A percentile compares a stretch with the other conserved stretches of the same genome.
Conservation (phyloP, 2,888 invertebrate species). For the Microchrysa polita region DNA sequence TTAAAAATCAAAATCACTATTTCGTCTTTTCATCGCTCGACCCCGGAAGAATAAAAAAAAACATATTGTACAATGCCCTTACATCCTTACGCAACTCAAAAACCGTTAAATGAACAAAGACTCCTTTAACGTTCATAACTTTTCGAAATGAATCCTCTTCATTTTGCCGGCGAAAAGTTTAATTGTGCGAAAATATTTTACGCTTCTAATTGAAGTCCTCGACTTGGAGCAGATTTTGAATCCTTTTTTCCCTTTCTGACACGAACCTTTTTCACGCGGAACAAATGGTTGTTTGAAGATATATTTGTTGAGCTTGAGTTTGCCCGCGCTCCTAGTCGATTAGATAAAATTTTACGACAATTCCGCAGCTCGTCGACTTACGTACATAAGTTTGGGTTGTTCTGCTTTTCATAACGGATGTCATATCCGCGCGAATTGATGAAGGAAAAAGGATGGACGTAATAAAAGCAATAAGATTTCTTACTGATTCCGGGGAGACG, state of each 20-base stretch:
- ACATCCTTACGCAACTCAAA: no score
- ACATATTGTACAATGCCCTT: no score
- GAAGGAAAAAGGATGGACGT: background rate
- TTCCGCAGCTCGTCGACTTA: background rate
- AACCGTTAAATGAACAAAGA: background rate
- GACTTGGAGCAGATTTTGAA: background rate
- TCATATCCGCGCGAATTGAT: background rate
- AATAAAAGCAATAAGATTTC: background rate
- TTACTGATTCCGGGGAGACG: background rate
- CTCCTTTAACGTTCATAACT: background rate
- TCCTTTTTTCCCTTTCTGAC: slow-evolving; percentile 16
- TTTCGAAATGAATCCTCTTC: background rate
- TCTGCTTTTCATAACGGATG: background rate
- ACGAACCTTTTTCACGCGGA: slow-evolving; percentile 4
- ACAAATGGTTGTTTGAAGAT: background rate
- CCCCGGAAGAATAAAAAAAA: no score
- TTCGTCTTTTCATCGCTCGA: no score
- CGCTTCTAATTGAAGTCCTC: slow-evolving; percentile 29
- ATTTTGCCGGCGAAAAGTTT: slow-evolving; percentile 19
- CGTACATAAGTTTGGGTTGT: background rate
- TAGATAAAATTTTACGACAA: slow-evolving; percentile 17
- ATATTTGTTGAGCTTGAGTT: slow-evolving; percentile 1
- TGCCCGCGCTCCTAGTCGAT: background rate
- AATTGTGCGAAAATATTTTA: slow-evolving; percentile 34
- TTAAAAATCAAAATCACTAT: no score